Base-by-base conservation (phyloP, 2,888 invertebrate species). In the Zhuqinia jingwanae region DNA sequence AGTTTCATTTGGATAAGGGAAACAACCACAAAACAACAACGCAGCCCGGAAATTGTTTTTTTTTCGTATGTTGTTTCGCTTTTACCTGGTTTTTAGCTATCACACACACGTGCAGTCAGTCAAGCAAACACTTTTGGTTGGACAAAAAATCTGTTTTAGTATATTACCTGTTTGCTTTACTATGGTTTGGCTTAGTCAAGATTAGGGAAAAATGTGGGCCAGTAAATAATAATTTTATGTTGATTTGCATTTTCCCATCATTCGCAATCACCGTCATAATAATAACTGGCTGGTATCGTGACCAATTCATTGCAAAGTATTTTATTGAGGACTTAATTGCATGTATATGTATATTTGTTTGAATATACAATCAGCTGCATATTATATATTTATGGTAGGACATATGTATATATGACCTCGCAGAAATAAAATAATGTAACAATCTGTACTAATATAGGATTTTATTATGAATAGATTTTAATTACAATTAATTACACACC, bases 401-500 rank as follows among this genome's bases (percentile, higher is more conserved):
- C n/a, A n/a, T n/a, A n/a, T n/a, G n/a, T n/a, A n/a, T 36, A 36
- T 50, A 47, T 50, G 70, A 70, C 70, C 70, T 70, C 70, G 68
- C 17, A 20, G n/a, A 25, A 15, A 15, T n/a, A n/a, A 50, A 13
- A 5, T 50, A 36, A 36, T n/a, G 17, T 68, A 10, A 11, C 1
- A 2, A 22, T 8, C 3, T 56, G 11, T 56, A 6, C 5, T 30
- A 30, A 5, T 30, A 5, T 10, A 15, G 10, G 22, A 30, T 36
- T 36, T 36, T 36, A 36, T 30, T 30, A 36, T 70, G 56, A 45
- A 56, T 58, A 25, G 27, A 81, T 81, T 81, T 73, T 73, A 70
- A 81, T 81, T 73, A 73, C 73, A 81, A 81, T 81, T 73, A 81
- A 81, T 81, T 81, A 81, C 20, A 73, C 70, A 60, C 60, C 47